A percentile compares a stretch with the other conserved stretches of the same genome.
Evolutionary conservation across 2,797 vertebrate genomes (phyloP).

Genomic region (Menidia menidia): DNA sequence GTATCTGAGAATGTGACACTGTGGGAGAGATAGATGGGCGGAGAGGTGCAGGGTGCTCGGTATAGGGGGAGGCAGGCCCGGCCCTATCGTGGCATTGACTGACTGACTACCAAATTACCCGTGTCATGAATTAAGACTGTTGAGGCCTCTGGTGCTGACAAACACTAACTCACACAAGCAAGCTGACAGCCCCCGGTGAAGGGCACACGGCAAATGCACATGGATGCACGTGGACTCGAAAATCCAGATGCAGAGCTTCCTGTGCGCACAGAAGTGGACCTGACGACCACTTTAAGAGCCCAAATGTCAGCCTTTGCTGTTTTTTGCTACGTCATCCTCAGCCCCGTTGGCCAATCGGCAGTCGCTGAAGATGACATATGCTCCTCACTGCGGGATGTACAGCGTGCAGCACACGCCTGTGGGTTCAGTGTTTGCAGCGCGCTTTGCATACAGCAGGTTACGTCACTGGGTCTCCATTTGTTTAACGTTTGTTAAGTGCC

Average conservation of each 20-base stretch:
- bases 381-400: constrained; percentile 66
- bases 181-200: constrained; percentile 22
- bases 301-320: constrained; percentile 15
- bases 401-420: constrained; percentile 45
- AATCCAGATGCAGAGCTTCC: background rate
- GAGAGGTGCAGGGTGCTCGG: constrained; percentile 5
- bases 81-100: constrained; percentile 66
- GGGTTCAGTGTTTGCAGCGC: constrained; percentile 25
- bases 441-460: constrained; percentile 15
- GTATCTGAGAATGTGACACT: constrained; percentile 27
- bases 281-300: background rate
- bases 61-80: constrained; percentile 23
- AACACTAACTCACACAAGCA: constrained; percentile 39
- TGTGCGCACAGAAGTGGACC: background rate
- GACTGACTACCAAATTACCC: constrained; percentile 71
- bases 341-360: constrained; percentile 47
- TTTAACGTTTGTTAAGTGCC: background rate
- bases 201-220: background rate
- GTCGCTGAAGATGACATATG: constrained; percentile 70
- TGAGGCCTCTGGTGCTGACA: constrained; percentile 61
- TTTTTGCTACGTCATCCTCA: constrained; percentile 32
- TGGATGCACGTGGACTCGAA: constrained; percentile 3
- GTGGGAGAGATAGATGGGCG: constrained; percentile 38
- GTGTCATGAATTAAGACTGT: constrained; percentile 71
- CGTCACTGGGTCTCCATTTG: background rate